Base-by-base conservation (phyloP, 2,113 vertebrate genomes). In the Romanogobio albipinnatus region DNA sequence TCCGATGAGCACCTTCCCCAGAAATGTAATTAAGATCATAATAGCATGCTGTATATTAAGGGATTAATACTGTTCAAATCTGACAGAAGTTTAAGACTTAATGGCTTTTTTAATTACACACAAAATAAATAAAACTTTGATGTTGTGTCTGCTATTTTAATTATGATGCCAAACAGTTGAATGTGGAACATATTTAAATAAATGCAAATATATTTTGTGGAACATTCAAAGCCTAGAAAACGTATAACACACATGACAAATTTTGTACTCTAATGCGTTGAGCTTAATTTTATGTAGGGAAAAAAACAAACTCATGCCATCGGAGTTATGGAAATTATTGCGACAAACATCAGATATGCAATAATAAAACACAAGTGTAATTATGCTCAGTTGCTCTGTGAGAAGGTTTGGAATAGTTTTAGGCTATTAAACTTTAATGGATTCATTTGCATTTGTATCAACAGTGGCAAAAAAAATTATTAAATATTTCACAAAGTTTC, bases 401-500 rank as follows among this genome's bases (percentile, higher is more conserved):
- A 45, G 49, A 83, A 81, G 80, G 66, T 78, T 81, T 7, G 36
- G 76, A 87, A 87, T 84, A 71, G 47, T 86, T 71, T 73, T 64
- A 47, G 51, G 78, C 47, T 66, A 89, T 89, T 82, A 89, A 87
- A 89, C 49, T 87, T 89, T 87, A 87, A 89, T 89, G 88, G 80
- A 61, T 83, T 87, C 73, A 76, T 86, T 86, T 88, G 51, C 68
- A 86, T 86, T 56, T 85, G 77, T 84, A 64, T 84, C 47, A 87
- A 87, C 82, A 73, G 51, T 79, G 61, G 59, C 13, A 87, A 87
- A 88, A 73, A 73, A 84, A 73, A 87, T 77, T 82, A 79, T 82
- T 85, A 87, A 81, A 87, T 82, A 84, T 87, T 89, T 86, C 51
- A 15, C 33, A 76, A 73, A 53, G 84, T 79, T 82, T 80, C 6